phyloP scores from a whole-genome alignment of 2,888 invertebrate species.

The Cabera pusaria region DNA sequence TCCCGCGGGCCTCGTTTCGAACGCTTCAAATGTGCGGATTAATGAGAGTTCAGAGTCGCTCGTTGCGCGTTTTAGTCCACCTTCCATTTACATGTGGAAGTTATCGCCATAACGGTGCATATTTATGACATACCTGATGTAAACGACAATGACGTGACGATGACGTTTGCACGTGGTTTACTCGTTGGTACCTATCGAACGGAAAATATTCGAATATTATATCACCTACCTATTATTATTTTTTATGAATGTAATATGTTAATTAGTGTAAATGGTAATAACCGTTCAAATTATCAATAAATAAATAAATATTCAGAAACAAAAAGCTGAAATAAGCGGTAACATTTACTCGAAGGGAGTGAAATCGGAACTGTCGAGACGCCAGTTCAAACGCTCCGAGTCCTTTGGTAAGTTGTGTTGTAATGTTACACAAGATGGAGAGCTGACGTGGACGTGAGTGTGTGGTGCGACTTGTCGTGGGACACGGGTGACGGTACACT shows the following conservation, averaged over 20 bases:
- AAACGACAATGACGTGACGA: too few species aligned
- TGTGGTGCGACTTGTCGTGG: too few species aligned
- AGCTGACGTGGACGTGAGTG: too few species aligned
- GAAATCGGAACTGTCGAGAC: conserved; percentile 6
- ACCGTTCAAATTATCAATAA: too few species aligned
- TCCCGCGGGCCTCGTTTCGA: conserved; percentile 1
- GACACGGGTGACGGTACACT: conserved; percentile 13
- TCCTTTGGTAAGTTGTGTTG: conserved; percentile 12
- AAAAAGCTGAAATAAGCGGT: conserved; percentile 13
- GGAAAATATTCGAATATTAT: too few species aligned
- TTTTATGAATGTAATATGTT: too few species aligned
- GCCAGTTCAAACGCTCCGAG: conserved; percentile 18
- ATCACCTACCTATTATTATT: too few species aligned
- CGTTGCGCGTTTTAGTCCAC: conserved; percentile 1
- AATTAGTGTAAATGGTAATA: too few species aligned
- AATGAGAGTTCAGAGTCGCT: conserved; percentile 11
- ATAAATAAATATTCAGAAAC: conserved; percentile 3
- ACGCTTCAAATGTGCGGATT: conserved; percentile 15
- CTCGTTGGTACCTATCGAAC: too few species aligned
- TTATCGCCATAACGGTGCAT: conserved; percentile 10
- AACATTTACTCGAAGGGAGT: conserved; percentile 8
- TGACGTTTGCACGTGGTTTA: too few species aligned
- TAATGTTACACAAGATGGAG: conserved; percentile 9
- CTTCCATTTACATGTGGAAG: conserved; percentile 2
- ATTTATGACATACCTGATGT: too few species aligned